Evolutionary conservation across 1,140 invertebrate species (phyloP), one percentile per base, ranked within the genome.

Genomic region (Drosophila nigrodunni): DNA sequence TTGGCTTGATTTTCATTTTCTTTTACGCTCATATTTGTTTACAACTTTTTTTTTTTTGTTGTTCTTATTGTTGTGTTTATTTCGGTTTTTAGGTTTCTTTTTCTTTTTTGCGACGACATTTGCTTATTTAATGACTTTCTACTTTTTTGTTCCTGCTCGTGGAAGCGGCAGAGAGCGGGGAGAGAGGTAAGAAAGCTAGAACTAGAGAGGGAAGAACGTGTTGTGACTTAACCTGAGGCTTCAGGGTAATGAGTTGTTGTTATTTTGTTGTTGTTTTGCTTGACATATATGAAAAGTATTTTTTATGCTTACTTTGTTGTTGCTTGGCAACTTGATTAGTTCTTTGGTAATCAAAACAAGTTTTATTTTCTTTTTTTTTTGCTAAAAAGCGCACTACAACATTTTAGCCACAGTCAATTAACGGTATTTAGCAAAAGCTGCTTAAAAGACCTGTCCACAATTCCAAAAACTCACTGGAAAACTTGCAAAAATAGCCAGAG

Each of bases 11-110:
- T 86, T 86, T 86, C 82, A 77, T 86, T 86, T 86, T 86, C 82
- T 60, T 86, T 86, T 86, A 71, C 77, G 61, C 78, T 86, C 78
- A 80, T 80, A 80, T 77, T 80, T 80, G 75, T 80, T 73, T 80
- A 65, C 60, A 77, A 77, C 74, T 68, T 79, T 79, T 79, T 58
- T 72, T 76, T 79, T 79, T 79, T 50, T 61, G 1, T 58, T 13
- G n/a, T 43, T 49, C 7, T 50, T 72, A 6, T 55, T 64, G 18
- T 34, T 49, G 43, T 65, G 35, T 41, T 57, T 41, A 52, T 57
- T 57, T 75, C 37, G 52, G 72, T 69, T 70, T 74, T 69, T 74
- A n/a, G 49, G 50, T 55, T 74, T 37, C 74, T 79, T 77, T 87
- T 79, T 61, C 55, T 70, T 73, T 21, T 73, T 71, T 72, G 79